A percentile compares a stretch with the other conserved stretches of the same genome.
phyloP scores from a whole-genome alignment of 2,113 vertebrate genomes.

The Etheostoma spectabile region DNA sequence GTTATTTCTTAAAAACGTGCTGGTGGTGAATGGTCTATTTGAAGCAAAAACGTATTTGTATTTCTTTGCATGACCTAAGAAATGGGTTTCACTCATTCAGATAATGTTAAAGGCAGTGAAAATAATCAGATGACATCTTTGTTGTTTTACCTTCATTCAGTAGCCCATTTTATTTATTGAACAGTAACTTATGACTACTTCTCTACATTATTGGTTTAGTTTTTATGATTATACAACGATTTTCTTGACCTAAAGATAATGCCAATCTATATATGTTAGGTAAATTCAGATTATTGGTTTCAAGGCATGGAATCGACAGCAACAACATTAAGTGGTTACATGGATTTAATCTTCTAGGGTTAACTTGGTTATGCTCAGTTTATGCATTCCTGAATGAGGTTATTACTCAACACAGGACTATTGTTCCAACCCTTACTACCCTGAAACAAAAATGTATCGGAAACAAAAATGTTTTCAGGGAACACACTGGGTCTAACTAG shows the following conservation, averaged over 20 bases:
- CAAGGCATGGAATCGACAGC: neutral
- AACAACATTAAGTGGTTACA: neutral
- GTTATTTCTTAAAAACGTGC: neutral
- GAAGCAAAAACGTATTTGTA: neutral
- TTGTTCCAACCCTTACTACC: neutral
- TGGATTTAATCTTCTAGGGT: neutral
- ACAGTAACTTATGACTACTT: neutral
- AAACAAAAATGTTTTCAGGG: neutral
- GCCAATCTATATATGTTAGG: neutral
- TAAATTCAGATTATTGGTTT: neutral
- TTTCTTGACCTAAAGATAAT: neutral
- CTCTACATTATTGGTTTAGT: neutral
- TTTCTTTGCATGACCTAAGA: neutral
- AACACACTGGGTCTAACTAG: neutral
- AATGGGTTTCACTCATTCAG: neutral
- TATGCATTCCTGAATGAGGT: neutral
- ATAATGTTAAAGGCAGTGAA: neutral
- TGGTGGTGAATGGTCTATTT: neutral
- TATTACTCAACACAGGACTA: constrained; percentile 3
- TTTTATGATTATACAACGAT: neutral
- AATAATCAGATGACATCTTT: neutral
- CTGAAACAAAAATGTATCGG: neutral
- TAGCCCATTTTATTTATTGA: too few species aligned
- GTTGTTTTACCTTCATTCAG: neutral
- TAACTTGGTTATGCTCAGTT: neutral